Conservation (phyloP, 2,888 invertebrate genomes). For the Drosophila ustulata region DNA sequence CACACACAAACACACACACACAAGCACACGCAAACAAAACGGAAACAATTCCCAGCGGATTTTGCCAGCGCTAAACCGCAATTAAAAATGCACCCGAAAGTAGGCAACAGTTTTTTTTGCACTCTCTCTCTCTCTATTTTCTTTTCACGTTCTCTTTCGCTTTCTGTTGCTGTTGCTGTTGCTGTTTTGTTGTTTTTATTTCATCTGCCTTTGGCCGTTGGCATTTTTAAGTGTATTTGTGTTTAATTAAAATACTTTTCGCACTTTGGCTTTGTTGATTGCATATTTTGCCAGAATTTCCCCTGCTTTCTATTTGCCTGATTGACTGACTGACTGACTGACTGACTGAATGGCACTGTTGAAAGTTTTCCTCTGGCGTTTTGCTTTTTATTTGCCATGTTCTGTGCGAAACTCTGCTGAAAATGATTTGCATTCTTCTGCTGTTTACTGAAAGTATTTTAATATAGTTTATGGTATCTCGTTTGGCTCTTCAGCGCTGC, state of each 20-base stretch:
- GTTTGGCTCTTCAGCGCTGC: conserved; percentile 17
- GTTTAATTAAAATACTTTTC: conserved; percentile 78
- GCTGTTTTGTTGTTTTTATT: conserved; percentile 1
- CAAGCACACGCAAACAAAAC: background rate
- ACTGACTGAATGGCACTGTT: conserved; percentile 23
- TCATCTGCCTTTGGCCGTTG: conserved; percentile 25
- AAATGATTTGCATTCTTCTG: conserved; percentile 58
- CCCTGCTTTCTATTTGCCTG: conserved; percentile 27
- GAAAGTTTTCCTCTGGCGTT: conserved; percentile 39
- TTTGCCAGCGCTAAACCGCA: conserved; percentile 28
- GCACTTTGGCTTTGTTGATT: conserved; percentile 57
- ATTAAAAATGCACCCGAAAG: conserved; percentile 48
- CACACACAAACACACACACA: background rate
- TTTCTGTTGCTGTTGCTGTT: background rate
- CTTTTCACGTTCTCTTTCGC: background rate
- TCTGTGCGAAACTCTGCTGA: conserved; percentile 24
- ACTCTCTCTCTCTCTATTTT: background rate
- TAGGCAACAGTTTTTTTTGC: conserved; percentile 31
- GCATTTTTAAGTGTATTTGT: conserved; percentile 56
- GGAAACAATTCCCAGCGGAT: conserved; percentile 11
- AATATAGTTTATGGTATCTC: conserved; percentile 55
- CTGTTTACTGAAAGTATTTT: conserved; percentile 53
- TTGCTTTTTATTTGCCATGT: conserved; percentile 15
- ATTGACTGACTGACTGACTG: conserved; percentile 38
- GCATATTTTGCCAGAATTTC: conserved; percentile 39